Conservation (phyloP, 2,797 vertebrate species). For the Molossus molossus region DNA sequence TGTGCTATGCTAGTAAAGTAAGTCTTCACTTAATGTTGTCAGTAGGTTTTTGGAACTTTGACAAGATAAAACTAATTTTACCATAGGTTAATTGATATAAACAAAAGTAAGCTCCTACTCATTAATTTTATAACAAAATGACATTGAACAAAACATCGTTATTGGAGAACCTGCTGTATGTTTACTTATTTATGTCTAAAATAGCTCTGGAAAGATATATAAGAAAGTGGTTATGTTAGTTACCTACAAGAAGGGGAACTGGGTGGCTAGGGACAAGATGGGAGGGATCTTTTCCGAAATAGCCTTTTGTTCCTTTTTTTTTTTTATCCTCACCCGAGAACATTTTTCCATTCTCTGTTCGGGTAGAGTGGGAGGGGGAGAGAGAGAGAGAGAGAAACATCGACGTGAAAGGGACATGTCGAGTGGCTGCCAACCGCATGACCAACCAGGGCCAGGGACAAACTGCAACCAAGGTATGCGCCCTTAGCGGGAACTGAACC, state of each 20-base stretch:
- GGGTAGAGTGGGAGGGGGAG: too few species aligned
- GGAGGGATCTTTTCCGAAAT: slow-evolving; percentile 30
- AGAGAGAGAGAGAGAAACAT: too few species aligned
- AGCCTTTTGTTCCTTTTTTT: slow-evolving; percentile 68
- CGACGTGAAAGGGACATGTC: too few species aligned
- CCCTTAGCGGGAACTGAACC: too few species aligned
- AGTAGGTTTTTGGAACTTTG: background rate
- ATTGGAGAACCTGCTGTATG: background rate
- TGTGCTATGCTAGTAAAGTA: slow-evolving; percentile 15
- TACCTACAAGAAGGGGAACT: slow-evolving; percentile 41
- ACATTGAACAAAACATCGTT: background rate
- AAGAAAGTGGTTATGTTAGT: slow-evolving; percentile 68
- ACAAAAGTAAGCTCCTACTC: background rate
- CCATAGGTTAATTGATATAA: background rate
- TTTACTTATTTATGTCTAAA: slow-evolving; percentile 76
- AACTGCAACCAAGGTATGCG: too few species aligned
- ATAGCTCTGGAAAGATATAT: slow-evolving; percentile 73
- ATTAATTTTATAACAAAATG: background rate
- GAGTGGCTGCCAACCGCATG: too few species aligned
- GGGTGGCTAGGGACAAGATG: background rate
- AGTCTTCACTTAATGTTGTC: background rate
- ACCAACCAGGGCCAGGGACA: too few species aligned
- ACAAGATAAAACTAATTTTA: background rate
- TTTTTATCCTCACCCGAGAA: too few species aligned
- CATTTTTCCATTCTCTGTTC: too few species aligned